Evolutionary conservation across 2,888 invertebrate species (phyloP), one percentile per base, ranked within the genome.

Genomic region (Adela reaumurella): DNA sequence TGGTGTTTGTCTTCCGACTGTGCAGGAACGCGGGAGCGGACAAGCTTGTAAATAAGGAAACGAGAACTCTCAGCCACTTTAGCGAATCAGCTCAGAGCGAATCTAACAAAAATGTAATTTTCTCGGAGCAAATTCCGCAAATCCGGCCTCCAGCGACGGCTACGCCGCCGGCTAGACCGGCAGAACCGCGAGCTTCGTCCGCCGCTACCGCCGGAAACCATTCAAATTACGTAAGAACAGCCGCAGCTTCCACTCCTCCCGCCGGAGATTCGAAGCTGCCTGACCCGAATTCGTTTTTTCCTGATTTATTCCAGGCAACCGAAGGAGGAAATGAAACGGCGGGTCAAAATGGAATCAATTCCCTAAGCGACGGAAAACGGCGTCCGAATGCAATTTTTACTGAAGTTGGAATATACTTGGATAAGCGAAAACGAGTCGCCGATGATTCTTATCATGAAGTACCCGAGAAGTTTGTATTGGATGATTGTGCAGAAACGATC

Each of bases 241-340:
- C 18, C 16, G n/a, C 55, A 61, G 58, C 52, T 57, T 53, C 55
- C 55, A 54, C 51, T 57, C 58, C 52, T 58, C 57, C 52, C 59
- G 56, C 52, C 54, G 56, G 52, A 50, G 54, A 53, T 19, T 19
- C 19, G 14, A 19, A 19, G 19, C 45, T 10, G 20, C 16, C 20
- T 19, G 14, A 35, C 35, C 35, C 35, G 35, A 45, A 5, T 20
- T 58, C 62, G 52, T 59, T 55, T 58, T 60, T 57, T 58, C 61
- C 61, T 60, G 63, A 66, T 62, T 65, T 74, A 72, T 70, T 67
- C 67, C 70, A 64, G 63, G 63, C 68, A 73, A 74, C 70, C 64
- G 24, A 45, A 8, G 16, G 20, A 59, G 52, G 57, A 52, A 53
- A 57, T 54, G 51, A 58, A 57, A 57, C 62, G 56, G 62, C 65